phyloP scores from a whole-genome alignment of 2,888 invertebrate genomes.

The Cepaea hortensis region DNA sequence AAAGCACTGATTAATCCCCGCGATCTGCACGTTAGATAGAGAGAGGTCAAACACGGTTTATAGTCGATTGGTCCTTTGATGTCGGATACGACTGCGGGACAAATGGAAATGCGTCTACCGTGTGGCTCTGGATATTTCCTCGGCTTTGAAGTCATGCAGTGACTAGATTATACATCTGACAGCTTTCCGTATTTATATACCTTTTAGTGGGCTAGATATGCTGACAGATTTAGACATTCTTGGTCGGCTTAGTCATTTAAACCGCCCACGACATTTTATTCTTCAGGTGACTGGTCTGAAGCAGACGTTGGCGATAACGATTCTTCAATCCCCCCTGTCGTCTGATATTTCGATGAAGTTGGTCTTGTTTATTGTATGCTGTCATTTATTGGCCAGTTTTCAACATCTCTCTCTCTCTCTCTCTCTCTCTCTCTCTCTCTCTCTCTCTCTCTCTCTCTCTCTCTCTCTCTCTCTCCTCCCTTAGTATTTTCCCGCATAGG shows the following conservation, averaged over 20 bases:
- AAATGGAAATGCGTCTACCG: not conserved
- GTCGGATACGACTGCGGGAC: slow-evolving; percentile 6
- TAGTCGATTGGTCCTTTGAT: slow-evolving; percentile 30
- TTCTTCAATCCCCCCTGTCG: too few relatives aligned
- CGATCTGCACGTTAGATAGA: not conserved
- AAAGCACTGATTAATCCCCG: slow-evolving; percentile 9
- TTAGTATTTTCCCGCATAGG: too few relatives aligned
- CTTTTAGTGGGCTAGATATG: not conserved
- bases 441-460: not conserved
- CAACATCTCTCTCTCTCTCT: too few relatives aligned
- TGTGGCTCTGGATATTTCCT: slow-evolving; percentile 9
- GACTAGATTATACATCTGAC: not conserved
- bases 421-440: not conserved
- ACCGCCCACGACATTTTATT: too few relatives aligned
- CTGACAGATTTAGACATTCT: too few relatives aligned
- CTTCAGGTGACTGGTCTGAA: too few relatives aligned
- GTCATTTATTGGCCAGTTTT: too few relatives aligned
- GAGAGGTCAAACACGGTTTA: slow-evolving; percentile 18
- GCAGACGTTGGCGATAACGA: too few relatives aligned
- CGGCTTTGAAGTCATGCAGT: slow-evolving; percentile 19
- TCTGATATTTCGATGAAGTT: too few relatives aligned
- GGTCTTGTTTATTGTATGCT: too few relatives aligned
- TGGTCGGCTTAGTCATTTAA: too few relatives aligned
- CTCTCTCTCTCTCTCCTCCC: too few relatives aligned
- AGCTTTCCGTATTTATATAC: not conserved